phyloP scores from a whole-genome alignment of 2,113 vertebrate genomes.

The Xyliphius kryptos region DNA sequence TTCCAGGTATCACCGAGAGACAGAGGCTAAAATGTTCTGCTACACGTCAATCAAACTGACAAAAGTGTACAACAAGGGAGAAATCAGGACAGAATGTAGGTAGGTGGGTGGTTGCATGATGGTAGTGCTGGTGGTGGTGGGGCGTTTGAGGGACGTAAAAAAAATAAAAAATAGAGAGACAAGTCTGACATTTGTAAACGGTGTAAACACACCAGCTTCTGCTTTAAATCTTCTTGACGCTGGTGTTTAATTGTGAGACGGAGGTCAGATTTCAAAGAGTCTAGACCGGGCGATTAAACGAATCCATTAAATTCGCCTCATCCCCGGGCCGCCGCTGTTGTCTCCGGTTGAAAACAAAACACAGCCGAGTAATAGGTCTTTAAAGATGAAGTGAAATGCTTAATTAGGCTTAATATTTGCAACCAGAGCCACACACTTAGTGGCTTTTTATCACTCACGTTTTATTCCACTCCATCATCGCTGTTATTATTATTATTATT shows the following conservation, averaged over 20 bases:
- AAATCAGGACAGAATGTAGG: neutral
- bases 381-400: conserved; percentile 29
- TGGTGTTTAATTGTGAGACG: conserved; percentile 15
- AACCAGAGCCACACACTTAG: conserved; percentile 10
- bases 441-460: conserved; percentile 7
- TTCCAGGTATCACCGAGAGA: conserved; percentile 45
- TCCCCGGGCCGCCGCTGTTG: conserved; percentile 3
- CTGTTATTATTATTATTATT: too few species aligned
- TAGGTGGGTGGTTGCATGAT: too few species aligned
- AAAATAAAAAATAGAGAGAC: neutral
- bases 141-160: too few species aligned
- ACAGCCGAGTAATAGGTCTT: conserved; percentile 13
- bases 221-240: neutral
- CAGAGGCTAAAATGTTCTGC: conserved; percentile 69
- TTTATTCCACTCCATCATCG: neutral
- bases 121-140: neutral
- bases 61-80: neutral
- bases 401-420: conserved; percentile 24
- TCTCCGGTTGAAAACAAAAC: conserved; percentile 2
- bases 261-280: conserved; percentile 32
- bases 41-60: conserved; percentile 68
- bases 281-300: conserved; percentile 13
- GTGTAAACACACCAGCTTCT: neutral
- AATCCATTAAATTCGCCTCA: conserved; percentile 11
- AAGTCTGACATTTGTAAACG: neutral